Percentiles rank a stretch among this genome's conserved stretches.
Evolutionary conservation across 2,888 invertebrate species (phyloP).

Genomic region (Standfussiana lucernea): DNA sequence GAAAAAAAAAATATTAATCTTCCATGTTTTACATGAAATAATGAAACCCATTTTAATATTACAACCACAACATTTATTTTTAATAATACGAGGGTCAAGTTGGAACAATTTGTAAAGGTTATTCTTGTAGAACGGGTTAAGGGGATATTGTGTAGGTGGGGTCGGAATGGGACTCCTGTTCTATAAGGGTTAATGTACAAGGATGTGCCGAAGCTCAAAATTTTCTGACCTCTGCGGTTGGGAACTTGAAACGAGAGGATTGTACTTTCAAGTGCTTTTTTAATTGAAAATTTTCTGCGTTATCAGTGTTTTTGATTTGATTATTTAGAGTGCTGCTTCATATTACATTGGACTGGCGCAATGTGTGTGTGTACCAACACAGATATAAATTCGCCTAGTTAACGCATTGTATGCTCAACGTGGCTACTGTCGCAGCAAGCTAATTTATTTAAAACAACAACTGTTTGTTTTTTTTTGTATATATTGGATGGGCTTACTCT

Average conservation of each 20-base stretch:
- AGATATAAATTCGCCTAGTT: too few species aligned
- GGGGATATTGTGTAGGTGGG: background rate
- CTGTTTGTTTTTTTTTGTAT: too few species aligned
- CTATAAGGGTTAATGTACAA: background rate
- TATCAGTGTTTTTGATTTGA: background rate
- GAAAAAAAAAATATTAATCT: background rate
- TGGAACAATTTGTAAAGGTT: background rate
- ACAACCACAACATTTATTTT: conserved; percentile 1
- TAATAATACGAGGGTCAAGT: conserved; percentile 1
- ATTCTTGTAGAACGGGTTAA: background rate
- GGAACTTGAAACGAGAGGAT: background rate
- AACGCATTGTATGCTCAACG: too few species aligned
- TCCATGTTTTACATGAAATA: background rate
- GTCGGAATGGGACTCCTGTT: background rate
- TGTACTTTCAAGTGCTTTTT: background rate
- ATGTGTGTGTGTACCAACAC: too few species aligned
- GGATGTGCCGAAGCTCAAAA: background rate
- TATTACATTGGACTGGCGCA: background rate
- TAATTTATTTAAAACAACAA: too few species aligned
- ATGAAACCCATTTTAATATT: background rate
- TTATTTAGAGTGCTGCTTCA: background rate
- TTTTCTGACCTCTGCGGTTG: background rate
- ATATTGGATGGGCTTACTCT: too few species aligned
- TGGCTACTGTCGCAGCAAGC: too few species aligned
- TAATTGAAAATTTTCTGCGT: background rate